These are phyloP conservation scores for Melanotus villosus DNA, from an alignment of 2,888 invertebrate species.

Conservation along the genomic window DNA sequence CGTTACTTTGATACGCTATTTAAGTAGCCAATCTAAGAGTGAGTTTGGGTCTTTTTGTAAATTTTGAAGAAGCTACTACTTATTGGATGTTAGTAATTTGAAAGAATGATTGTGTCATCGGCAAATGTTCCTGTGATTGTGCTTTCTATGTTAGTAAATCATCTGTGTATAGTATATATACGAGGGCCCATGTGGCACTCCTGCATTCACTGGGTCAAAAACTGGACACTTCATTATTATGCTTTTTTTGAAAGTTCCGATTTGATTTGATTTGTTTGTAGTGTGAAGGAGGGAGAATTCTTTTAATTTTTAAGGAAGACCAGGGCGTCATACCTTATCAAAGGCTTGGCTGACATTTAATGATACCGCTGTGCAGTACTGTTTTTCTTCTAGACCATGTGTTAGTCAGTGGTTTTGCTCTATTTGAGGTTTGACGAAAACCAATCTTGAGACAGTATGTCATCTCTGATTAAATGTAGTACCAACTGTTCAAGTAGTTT, in stretches of 20 bases:
- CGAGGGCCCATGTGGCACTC: background rate
- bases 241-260: conserved; percentile 1
- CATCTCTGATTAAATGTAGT: background rate
- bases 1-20: too few species aligned
- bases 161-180: too few species aligned
- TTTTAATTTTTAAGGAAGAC: background rate
- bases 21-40: too few species aligned
- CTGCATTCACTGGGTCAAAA: background rate
- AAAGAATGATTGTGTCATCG: too few species aligned
- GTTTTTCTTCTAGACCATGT: background rate
- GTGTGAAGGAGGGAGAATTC: background rate
- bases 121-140: too few species aligned
- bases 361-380: background rate
- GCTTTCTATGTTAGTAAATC: too few species aligned
- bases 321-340: background rate
- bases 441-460: too few species aligned
- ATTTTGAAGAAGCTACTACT: too few species aligned
- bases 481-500: background rate
- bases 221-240: background rate
- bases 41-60: too few species aligned
- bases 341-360: background rate
- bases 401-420: background rate
- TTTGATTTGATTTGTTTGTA: background rate
- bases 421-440: too few species aligned
- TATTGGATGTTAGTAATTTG: too few species aligned